Base-by-base conservation (phyloP, 2,113 vertebrate genomes). In the Aptenodytes forsteri region DNA sequence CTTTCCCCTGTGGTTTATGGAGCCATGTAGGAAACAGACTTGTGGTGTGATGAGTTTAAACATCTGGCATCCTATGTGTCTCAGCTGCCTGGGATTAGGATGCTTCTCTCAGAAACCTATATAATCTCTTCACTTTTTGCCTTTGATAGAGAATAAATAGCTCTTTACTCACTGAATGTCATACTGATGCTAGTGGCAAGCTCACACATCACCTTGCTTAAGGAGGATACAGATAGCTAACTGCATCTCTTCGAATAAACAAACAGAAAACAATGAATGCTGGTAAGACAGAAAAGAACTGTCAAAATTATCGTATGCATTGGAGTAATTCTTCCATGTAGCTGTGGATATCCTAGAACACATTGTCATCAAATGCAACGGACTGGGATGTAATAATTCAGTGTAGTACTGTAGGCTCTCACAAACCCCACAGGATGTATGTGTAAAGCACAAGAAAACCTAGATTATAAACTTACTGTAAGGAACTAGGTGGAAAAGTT, bases 391-490 rank as follows among this genome's bases (percentile, higher is more conserved):
- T 83, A 46, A 32, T 78, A 70, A 56, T 70, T 89, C 61, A 80
- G 23, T 62, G 36, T 75, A 67, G 80, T 81, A 61, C 46, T 87
- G 76, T 58, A 87, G 82, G 42, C 54, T 92, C 76, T 83, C 69
- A 59, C 29, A 25, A 76, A 77, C 52, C 54, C 78, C 66, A 52
- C 36, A 67, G 56, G 94, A 86, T 71, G 13, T 73, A 82, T 42
- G 40, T 69, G 80, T 97, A 94, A 98, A 98, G 96, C 97, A 97
- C 97, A 98, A 97, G 70, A 80, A 94, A 86, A 85, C 70, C 66
- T 80, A 42, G 59, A 67, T 89, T 64, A 81, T 83, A 66, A 89
- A 87, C 0, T 55, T 72, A 42, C n/a, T 70, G 34, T 65, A 50
- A 82, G 38, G 49, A 92, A 40, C 32, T 65, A 71, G 47, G 7